These are phyloP conservation scores for Silurus lanzhouensis DNA, from an alignment of 2,797 vertebrate species.

Conservation along the genomic window DNA sequence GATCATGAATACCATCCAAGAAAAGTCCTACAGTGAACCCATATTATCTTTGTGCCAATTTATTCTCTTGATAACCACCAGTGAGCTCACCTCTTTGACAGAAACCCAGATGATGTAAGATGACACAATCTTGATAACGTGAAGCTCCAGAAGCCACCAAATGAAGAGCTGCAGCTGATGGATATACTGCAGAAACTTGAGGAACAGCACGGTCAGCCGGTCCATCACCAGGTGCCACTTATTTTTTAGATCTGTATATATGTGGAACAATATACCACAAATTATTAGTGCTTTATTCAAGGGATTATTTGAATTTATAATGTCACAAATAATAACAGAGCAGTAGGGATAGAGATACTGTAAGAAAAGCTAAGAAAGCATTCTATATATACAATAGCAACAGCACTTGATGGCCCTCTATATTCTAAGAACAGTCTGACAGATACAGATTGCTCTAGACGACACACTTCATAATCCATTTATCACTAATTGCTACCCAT, in stretches of 20 bases:
- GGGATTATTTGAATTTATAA: background rate
- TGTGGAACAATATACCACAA: conserved; percentile 15
- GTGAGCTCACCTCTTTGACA: conserved; percentile 86
- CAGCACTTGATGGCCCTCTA: background rate
- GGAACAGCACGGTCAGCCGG: conserved; percentile 87
- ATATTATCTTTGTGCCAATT: background rate
- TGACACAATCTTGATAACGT: conserved; percentile 90
- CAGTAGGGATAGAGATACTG: background rate
- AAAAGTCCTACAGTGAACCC: background rate
- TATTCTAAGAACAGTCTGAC: background rate
- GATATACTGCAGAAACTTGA: conserved; percentile 87
- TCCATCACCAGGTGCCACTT: conserved; percentile 93
- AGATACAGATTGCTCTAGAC: background rate
- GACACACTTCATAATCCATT: background rate
- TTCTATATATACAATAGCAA: background rate
- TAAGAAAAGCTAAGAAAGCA: background rate
- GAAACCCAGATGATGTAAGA: conserved; percentile 93
- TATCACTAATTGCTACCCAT: conserved; percentile 29
- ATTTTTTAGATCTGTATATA: conserved; percentile 80
- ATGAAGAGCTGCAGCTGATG: conserved; percentile 88
- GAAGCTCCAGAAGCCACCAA: conserved; percentile 94
- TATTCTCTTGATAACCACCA: background rate
- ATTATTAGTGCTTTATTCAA: background rate
- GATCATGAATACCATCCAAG: background rate
- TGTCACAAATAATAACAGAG: background rate